Conservation (phyloP, 2,797 vertebrate species). For the Lutra lutra region DNA sequence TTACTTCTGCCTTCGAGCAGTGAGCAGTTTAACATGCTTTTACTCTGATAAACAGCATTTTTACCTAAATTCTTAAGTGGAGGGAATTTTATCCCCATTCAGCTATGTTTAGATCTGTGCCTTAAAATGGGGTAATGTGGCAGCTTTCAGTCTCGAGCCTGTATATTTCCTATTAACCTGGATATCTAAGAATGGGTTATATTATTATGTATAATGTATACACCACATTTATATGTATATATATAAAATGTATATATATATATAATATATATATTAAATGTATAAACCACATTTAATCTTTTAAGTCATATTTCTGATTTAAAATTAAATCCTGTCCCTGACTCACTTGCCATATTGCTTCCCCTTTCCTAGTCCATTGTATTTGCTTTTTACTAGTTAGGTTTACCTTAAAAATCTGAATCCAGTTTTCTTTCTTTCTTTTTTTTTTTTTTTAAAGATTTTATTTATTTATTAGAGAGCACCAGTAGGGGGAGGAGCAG, state of each 20-base stretch:
- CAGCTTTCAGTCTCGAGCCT: neutral
- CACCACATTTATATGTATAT: neutral
- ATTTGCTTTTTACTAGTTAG: neutral
- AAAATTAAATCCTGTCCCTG: neutral
- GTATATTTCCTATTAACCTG: neutral
- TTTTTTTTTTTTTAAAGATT: neutral
- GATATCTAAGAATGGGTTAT: neutral
- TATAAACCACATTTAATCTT: neutral
- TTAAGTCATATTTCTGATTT: neutral
- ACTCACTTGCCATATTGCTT: neutral
- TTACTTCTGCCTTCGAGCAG: neutral
- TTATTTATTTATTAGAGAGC: neutral
- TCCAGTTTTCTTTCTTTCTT: neutral
- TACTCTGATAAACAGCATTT: neutral
- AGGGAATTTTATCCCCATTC: neutral
- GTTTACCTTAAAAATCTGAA: neutral
- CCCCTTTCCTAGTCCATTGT: neutral
- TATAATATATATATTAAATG: too few species aligned
- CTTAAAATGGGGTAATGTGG: neutral
- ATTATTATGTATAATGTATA: neutral
- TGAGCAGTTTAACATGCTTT: neutral
- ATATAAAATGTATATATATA: too few species aligned
- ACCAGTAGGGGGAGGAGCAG: neutral
- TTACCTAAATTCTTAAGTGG: neutral
- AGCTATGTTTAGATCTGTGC: neutral